Evolutionary conservation across 2,113 vertebrate genomes (phyloP).

Genomic region (Tonatia bakeri): DNA sequence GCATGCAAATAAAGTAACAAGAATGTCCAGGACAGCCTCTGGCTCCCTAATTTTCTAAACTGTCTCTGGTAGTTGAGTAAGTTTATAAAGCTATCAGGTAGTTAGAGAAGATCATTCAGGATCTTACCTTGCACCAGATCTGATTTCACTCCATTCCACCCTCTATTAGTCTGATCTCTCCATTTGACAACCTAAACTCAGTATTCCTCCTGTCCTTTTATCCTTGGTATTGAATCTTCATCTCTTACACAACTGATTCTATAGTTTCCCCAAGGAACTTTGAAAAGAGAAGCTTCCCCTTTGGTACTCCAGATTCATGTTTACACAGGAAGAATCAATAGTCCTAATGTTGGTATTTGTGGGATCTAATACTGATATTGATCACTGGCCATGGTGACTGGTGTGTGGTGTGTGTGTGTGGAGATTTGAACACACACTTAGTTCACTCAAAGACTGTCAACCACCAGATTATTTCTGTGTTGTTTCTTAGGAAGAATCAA

Average conservation of each 20-base stretch:
- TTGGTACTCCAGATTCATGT: no score
- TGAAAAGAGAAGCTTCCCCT: neutral
- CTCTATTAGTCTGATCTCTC: neutral
- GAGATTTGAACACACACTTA: neutral
- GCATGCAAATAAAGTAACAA: neutral
- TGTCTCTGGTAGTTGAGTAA: neutral
- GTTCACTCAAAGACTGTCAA: neutral
- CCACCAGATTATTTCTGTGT: neutral
- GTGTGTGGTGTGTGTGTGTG: accelerated
- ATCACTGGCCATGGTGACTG: neutral
- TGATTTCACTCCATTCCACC: neutral
- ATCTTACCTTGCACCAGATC: neutral
- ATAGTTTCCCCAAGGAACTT: neutral
- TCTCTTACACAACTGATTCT: neutral
- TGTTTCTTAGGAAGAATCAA: neutral
- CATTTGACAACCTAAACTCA: neutral
- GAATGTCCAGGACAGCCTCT: neutral
- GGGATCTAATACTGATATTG: neutral
- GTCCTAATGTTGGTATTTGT: neutral
- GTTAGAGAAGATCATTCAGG: neutral
- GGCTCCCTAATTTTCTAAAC: neutral
- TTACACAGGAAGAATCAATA: no score
- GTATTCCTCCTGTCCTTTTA: neutral
- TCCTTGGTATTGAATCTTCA: neutral
- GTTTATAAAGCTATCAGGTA: neutral